phyloP scores from a whole-genome alignment of 2,888 invertebrate genomes.

The Thecocarcelia acutangulata region DNA sequence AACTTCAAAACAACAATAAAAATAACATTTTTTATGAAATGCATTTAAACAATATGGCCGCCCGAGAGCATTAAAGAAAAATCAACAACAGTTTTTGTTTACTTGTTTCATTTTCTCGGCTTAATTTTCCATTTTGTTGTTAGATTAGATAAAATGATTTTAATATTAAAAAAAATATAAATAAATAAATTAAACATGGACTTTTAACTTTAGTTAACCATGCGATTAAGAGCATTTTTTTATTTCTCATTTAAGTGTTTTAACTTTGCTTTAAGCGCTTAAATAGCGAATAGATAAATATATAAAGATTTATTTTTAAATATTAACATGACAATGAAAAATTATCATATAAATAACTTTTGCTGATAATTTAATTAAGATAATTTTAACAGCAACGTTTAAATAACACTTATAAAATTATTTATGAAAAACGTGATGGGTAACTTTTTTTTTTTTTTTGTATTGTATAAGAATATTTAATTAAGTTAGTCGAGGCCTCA shows the following conservation, averaged over 20 bases:
- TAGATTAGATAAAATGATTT: constrained; percentile 45
- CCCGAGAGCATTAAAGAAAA: constrained; percentile 6
- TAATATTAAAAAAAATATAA: not conserved
- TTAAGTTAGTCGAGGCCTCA: too few relatives aligned
- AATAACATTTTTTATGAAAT: constrained; percentile 33
- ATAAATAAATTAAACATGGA: constrained; percentile 20
- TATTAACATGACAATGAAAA: constrained; percentile 48
- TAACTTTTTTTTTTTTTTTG: too few relatives aligned
- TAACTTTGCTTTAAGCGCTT: constrained; percentile 1
- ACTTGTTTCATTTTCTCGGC: constrained; percentile 58
- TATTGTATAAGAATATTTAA: too few relatives aligned
- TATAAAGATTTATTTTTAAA: constrained; percentile 7
- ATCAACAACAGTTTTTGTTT: constrained; percentile 33
- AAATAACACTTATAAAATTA: constrained; percentile 1
- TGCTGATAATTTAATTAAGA: constrained; percentile 55
- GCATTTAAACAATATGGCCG: constrained; percentile 60
- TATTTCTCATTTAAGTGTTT: not conserved
- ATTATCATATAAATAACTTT: constrained; percentile 58
- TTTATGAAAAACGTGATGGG: not conserved
- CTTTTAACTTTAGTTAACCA: constrained; percentile 42
- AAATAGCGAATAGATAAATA: constrained; percentile 31
- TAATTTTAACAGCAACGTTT: constrained; percentile 25
- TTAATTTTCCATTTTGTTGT: constrained; percentile 68
- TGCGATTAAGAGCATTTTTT: constrained; percentile 45
- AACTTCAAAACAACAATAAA: constrained; percentile 53